Evolutionary conservation across 2,888 invertebrate species (phyloP), one percentile per base, ranked within the genome.

Genomic region (Melanophora roralis): DNA sequence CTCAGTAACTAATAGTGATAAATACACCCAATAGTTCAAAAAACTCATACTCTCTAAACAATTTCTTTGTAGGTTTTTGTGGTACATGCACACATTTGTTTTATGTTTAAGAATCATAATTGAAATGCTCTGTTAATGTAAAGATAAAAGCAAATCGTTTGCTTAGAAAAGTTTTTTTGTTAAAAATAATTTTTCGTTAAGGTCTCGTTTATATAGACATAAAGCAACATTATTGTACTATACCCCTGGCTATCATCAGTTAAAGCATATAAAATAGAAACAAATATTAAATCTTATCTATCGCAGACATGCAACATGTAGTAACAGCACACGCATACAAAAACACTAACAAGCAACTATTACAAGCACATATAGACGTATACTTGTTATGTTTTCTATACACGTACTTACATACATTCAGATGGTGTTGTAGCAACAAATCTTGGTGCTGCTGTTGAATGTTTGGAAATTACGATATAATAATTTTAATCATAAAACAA

Each of bases 201-300:
- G 32, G 8, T 40, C 14, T 43, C 53, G 40, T 51, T 9, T 6
- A 9, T 14, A 0, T 38, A 11, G 36, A 27, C 27, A 16, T 53
- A 9, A n/a, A 38, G 32, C 34, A 43, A 23, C 43, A 62, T 19
- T 11, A 9, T 6, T 71, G 40, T 60, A n/a, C 40, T 51, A 53
- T 60, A 68, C 53, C 59, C 74, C 59, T 71, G 75, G 57, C 57
- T 72, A 72, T 80, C 57, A 76, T 72, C 72, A 80, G 68, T 80
- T 72, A 80, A 64, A 38, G 21, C 55, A 71, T 57, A 62, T 65
- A 67, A 72, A 57, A 36, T 34, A n/a, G n/a, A n/a, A n/a, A 57
- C 47, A 57, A 71, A 76, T 76, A 80, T 72, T 67, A 80, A 75
- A 80, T 76, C 79, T 75, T 80, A 79, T 75, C 75, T 75, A 65